Evolutionary conservation across 1,140 invertebrate species (phyloP), one percentile per base, ranked within the genome.

Genomic region (Asobara japonica): DNA sequence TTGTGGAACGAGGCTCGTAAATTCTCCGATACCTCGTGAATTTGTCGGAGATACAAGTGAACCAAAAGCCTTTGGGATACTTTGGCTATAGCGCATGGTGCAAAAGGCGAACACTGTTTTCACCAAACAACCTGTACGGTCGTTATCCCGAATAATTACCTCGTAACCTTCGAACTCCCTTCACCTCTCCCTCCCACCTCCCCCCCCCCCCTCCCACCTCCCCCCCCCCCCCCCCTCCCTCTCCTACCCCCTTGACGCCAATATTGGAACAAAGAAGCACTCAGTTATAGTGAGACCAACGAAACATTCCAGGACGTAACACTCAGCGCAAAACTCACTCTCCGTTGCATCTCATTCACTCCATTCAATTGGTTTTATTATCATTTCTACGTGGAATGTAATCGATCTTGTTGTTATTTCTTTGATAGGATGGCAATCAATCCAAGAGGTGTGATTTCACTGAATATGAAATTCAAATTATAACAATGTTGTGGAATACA

Each of bases 141-240:
- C 73, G 72, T 79, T 79, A 79, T 67, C 48, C 20, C 31, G 73
- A 77, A 80, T 77, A 80, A 80, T 81, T 78, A 78, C 73, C 74
- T 75, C 71, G 60, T 76, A 80, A 79, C 72, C 71, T 79, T 79
- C 77, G 76, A 81, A 80, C 77, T 75, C 74, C 72, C 71, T 30
- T 62, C 71, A 68, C 75, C 56, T 72, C 61, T 6, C 27, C 27
- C 27, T 27, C 13, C 27, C n/a, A n/a, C 36, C 65, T 73, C 70
- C 75, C 56, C 72, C 61, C 13, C 27, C 27, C 27, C n/a, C 13
- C 27, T 18, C 1, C 11, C 27, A 13, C 27, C 27, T n/a, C n/a
- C n/a, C n/a, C n/a, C n/a, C n/a, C n/a, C n/a, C n/a, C n/a, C n/a
- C n/a, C n/a, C n/a, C n/a, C n/a, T n/a, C n/a, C n/a, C n/a, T n/a